These are phyloP conservation scores for Physella acuta DNA, from an alignment of 1,140 invertebrate species.

Conservation along the genomic window DNA sequence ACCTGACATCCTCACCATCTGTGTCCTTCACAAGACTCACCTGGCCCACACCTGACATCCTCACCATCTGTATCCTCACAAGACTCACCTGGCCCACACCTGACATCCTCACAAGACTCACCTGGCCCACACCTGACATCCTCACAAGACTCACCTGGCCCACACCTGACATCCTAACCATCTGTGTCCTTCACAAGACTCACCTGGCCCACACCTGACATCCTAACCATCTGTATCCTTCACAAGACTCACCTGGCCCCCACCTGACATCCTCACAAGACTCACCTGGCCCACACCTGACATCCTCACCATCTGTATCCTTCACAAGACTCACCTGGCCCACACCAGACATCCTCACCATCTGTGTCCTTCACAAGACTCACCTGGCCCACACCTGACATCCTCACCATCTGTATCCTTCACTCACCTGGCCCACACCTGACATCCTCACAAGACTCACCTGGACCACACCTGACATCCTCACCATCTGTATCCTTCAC, in stretches of 20 bases:
- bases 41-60: conserved; percentile 60
- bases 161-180: too few relatives aligned
- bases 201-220: too few relatives aligned
- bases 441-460: too few relatives aligned
- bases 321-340: conserved; percentile 56
- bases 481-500: conserved; percentile 62
- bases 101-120: too few relatives aligned
- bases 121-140: too few relatives aligned
- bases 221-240: too few relatives aligned
- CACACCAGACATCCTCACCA: conserved; percentile 60
- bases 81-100: too few relatives aligned
- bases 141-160: too few relatives aligned
- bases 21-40: conserved; percentile 56
- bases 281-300: conserved; percentile 60
- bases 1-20: conserved; percentile 61
- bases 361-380: conserved; percentile 58
- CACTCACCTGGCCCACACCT: conserved; percentile 61
- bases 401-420: conserved; percentile 61
- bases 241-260: too few relatives aligned
- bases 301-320: conserved; percentile 61
- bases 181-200: too few relatives aligned
- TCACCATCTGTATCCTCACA: conserved; percentile 61
- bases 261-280: neutral
- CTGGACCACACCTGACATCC: conserved; percentile 60
- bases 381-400: conserved; percentile 60